These are phyloP conservation scores for Rapana venosa DNA, from an alignment of 2,888 invertebrate genomes.

Conservation along the genomic window DNA sequence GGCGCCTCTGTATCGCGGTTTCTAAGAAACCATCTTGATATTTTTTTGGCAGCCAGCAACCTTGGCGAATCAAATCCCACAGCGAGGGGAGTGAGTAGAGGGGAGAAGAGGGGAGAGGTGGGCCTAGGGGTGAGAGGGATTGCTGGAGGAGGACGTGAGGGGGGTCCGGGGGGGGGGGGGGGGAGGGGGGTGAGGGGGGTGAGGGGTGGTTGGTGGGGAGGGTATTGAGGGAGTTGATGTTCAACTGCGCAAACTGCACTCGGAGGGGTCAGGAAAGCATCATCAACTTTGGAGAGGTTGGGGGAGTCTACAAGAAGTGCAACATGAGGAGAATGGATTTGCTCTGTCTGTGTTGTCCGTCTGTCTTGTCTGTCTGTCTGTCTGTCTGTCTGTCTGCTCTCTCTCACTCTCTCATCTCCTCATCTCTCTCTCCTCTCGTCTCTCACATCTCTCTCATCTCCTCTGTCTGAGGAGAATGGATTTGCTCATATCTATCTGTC, in stretches of 20 bases:
- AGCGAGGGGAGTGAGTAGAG: neutral
- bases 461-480: neutral
- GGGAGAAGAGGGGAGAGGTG: neutral
- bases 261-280: too few species aligned
- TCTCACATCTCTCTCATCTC: too few species aligned
- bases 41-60: too few species aligned
- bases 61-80: too few species aligned
- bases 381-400: neutral
- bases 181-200: neutral
- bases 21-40: too few species aligned
- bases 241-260: too few species aligned
- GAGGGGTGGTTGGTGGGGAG: too few species aligned
- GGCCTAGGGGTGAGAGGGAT: neutral
- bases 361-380: neutral
- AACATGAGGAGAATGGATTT: neutral
- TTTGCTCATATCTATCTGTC: neutral
- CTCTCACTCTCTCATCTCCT: too few species aligned
- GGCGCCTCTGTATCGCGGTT: too few species aligned
- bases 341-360: neutral
- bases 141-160: too few species aligned
- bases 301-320: neutral
- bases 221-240: too few species aligned
- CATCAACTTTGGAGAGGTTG: neutral
- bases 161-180: neutral
- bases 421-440: too few species aligned